Conservation (phyloP, 2,888 invertebrate genomes). For the Lissocephala sabroskyi region DNA sequence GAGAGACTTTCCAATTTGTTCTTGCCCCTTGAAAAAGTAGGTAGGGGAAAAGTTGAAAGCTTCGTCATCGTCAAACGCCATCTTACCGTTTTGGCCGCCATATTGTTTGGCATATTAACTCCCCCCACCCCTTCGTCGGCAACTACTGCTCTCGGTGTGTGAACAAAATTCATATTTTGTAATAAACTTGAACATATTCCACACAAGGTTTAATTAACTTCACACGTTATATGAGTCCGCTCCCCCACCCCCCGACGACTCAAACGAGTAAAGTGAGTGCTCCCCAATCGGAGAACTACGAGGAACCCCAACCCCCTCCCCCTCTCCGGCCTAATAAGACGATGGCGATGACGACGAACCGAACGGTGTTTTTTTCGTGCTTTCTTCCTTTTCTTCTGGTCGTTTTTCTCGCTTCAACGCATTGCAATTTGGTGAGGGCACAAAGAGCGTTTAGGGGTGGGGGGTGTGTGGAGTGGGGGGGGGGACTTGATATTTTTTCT, state of each 20-base stretch:
- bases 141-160: too few species aligned
- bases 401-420: slow-evolving; percentile 23
- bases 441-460: too few species aligned
- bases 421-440: too few species aligned
- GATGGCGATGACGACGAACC: background rate
- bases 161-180: slow-evolving; percentile 55
- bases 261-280: too few species aligned
- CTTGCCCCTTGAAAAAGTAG: too few species aligned
- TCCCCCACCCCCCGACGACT: too few species aligned
- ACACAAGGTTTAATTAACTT: slow-evolving; percentile 56
- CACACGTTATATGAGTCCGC: slow-evolving; percentile 46
- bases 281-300: background rate
- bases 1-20: too few species aligned
- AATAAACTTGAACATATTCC: slow-evolving; percentile 56
- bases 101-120: background rate
- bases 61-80: too few species aligned
- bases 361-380: background rate
- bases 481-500: slow-evolving; percentile 14
- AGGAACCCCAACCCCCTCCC: background rate
- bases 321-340: background rate
- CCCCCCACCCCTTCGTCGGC: too few species aligned
- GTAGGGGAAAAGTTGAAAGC: too few species aligned
- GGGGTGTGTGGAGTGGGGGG: too few species aligned
- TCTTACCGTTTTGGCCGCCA: too few species aligned
- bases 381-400: slow-evolving; percentile 1